These are phyloP conservation scores for Eupeodes luniger DNA, from an alignment of 2,888 invertebrate species.

Conservation along the genomic window DNA sequence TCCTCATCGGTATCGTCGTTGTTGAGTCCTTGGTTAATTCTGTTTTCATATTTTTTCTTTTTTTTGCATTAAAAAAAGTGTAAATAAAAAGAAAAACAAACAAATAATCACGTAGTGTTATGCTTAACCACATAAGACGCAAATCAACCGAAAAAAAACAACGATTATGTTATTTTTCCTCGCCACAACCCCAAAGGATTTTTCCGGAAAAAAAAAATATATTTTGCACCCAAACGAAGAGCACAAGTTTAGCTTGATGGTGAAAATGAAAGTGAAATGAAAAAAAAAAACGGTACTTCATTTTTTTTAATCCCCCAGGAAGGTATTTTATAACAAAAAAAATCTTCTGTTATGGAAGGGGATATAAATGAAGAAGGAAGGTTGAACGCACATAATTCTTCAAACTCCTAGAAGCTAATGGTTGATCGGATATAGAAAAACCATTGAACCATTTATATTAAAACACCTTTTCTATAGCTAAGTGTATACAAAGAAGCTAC, in stretches of 20 bases:
- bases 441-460: constrained; percentile 17
- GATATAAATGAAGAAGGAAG: neutral
- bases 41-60: constrained; percentile 44
- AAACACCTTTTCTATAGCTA: neutral
- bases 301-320: neutral
- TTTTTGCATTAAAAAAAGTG: constrained; percentile 16
- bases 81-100: constrained; percentile 51
- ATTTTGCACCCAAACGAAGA: neutral
- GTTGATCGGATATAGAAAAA: constrained; percentile 19
- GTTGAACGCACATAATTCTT: constrained; percentile 11
- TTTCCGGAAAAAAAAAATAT: neutral
- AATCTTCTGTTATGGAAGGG: neutral
- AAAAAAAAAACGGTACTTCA: neutral
- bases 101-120: constrained; percentile 32
- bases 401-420: constrained; percentile 4
- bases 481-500: neutral
- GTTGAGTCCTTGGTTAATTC: constrained; percentile 54
- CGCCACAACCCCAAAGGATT: neutral
- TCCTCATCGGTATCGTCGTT: too few species aligned
- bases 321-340: neutral
- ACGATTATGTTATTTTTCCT: constrained; percentile 7
- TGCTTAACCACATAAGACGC: constrained; percentile 24
- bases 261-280: neutral
- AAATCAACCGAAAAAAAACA: constrained; percentile 34
- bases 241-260: neutral